Conservation (phyloP, 2,888 invertebrate genomes). For the Arctia plantaginis region DNA sequence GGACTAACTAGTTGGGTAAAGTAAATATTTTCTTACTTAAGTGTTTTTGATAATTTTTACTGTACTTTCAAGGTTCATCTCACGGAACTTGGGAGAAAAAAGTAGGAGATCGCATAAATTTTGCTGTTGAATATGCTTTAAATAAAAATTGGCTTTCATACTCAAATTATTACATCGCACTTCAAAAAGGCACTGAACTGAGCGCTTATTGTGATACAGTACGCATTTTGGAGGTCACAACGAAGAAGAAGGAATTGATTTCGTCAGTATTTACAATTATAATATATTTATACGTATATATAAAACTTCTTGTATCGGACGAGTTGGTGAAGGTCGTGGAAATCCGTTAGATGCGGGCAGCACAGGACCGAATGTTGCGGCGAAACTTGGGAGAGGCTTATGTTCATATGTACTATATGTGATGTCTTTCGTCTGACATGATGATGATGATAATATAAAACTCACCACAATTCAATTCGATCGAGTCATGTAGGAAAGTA, state of each 20-base stretch:
- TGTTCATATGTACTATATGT: too few relatives aligned
- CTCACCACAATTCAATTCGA: too few relatives aligned
- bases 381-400: too few relatives aligned
- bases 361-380: too few relatives aligned
- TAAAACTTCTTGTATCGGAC: too few relatives aligned
- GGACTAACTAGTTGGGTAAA: not conserved
- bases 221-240: slow-evolving; percentile 57
- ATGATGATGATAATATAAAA: too few relatives aligned
- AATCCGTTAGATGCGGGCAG: too few relatives aligned
- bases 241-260: slow-evolving; percentile 55
- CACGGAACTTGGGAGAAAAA: slow-evolving; percentile 54
- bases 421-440: too few relatives aligned
- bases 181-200: slow-evolving; percentile 63
- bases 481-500: too few relatives aligned
- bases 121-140: slow-evolving; percentile 67
- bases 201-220: slow-evolving; percentile 71
- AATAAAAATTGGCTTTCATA: slow-evolving; percentile 60
- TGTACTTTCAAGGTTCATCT: slow-evolving; percentile 33
- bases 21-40: not conserved
- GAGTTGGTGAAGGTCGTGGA: too few relatives aligned
- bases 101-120: slow-evolving; percentile 59
- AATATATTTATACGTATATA: too few relatives aligned
- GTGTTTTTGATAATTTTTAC: not conserved
- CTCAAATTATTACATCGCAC: slow-evolving; percentile 66
- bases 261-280: slow-evolving; percentile 72